These are phyloP conservation scores for Chrysopa pallens DNA, from an alignment of 1,140 invertebrate species.

Conservation along the genomic window DNA sequence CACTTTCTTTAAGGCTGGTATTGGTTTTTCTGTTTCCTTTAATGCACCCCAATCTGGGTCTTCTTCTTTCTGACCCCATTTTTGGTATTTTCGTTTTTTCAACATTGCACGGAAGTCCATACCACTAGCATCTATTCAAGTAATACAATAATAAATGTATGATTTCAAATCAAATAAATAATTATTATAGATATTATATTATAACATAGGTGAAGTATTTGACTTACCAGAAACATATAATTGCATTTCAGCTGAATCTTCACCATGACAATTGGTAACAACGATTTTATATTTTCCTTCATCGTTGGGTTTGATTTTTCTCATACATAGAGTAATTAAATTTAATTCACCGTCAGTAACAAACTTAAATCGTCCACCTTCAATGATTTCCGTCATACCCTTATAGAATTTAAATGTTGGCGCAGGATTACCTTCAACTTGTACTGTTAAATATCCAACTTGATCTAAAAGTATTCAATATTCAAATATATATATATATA, in stretches of 20 bases:
- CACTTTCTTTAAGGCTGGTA: constrained; percentile 74
- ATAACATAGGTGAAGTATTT: no score
- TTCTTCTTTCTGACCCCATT: constrained; percentile 78
- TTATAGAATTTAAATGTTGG: constrained; percentile 96
- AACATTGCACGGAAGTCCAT: constrained; percentile 98
- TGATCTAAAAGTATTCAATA: constrained; percentile 49
- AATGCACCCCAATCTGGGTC: constrained; percentile 84
- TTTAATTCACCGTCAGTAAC: constrained; percentile 78
- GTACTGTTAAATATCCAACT: constrained; percentile 73
- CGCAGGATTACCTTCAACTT: constrained; percentile 79
- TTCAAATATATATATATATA: no score
- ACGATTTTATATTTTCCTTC: constrained; percentile 92
- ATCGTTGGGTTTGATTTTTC: constrained; percentile 91
- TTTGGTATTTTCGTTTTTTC: constrained; percentile 90
- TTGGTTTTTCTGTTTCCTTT: constrained; percentile 77
- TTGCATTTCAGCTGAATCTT: constrained; percentile 86
- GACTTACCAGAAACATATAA: constrained; percentile 84
- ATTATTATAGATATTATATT: constrained; percentile 31
- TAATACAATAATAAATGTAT: constrained; percentile 1
- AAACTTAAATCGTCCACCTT: constrained; percentile 84
- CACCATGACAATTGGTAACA: constrained; percentile 82
- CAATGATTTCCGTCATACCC: constrained; percentile 73
- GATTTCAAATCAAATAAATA: not conserved
- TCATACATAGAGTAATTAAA: constrained; percentile 80
- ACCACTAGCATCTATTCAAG: constrained; percentile 67